These are phyloP conservation scores for Cephus pulcher DNA, from an alignment of 2,888 invertebrate species.

Conservation along the genomic window DNA sequence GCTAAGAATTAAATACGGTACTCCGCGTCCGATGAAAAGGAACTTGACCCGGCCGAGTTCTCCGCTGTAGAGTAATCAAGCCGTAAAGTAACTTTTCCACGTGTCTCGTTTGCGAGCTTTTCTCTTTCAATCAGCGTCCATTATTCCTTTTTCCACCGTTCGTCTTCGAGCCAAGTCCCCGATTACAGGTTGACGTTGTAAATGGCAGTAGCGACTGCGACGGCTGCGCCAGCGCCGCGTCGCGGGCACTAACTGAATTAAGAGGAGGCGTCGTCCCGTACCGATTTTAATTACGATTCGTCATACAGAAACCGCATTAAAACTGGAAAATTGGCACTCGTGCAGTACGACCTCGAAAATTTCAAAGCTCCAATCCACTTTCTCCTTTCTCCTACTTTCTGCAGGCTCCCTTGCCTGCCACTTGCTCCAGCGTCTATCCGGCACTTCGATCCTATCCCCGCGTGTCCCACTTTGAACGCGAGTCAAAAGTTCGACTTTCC, in stretches of 20 bases:
- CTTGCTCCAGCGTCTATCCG: too few species aligned
- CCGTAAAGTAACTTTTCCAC: neutral
- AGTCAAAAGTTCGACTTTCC: neutral
- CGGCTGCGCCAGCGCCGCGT: neutral
- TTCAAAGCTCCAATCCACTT: neutral
- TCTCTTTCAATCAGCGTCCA: neutral
- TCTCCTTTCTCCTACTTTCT: neutral
- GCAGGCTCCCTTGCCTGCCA: too few species aligned
- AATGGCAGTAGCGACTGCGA: neutral
- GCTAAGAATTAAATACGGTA: neutral
- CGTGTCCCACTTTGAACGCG: neutral
- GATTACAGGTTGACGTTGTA: neutral
- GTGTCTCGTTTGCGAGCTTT: neutral
- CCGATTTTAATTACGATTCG: constrained; percentile 39
- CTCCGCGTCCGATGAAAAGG: neutral
- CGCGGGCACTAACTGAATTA: neutral
- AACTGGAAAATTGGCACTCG: constrained; percentile 21
- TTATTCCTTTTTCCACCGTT: neutral
- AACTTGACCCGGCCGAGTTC: neutral
- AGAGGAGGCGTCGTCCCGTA: constrained; percentile 23
- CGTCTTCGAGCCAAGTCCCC: neutral
- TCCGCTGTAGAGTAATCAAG: neutral
- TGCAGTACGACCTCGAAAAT: neutral
- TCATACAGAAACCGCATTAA: constrained; percentile 19
- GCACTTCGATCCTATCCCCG: neutral